Evolutionary conservation across 2,888 invertebrate genomes (phyloP).

Genomic region (Ennomos erosarius): DNA sequence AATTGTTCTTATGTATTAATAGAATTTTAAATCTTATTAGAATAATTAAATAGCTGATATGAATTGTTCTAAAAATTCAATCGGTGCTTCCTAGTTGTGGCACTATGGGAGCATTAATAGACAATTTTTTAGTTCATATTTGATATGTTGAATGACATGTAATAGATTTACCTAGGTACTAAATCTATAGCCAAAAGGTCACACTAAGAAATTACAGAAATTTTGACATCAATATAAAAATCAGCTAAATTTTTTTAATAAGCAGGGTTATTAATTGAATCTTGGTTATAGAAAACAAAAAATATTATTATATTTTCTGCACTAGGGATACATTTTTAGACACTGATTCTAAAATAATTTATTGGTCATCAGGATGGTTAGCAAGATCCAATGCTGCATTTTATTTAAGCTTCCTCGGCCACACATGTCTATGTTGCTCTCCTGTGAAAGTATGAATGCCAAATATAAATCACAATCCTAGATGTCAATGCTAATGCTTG

Average conservation of each 20-base stretch:
- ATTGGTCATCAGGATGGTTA: constrained; percentile 48
- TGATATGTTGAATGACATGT: constrained; percentile 75
- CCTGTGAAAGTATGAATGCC: constrained; percentile 64
- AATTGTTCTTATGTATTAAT: constrained; percentile 6
- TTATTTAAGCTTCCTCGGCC: constrained; percentile 75
- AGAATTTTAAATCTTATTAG: constrained; percentile 3
- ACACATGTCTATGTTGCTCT: constrained; percentile 88
- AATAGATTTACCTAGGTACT: constrained; percentile 50
- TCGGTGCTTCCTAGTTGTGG: constrained; percentile 59
- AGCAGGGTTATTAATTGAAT: constrained; percentile 1
- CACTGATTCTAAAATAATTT: constrained; percentile 19
- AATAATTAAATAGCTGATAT: constrained; percentile 35
- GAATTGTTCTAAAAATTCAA: constrained; percentile 33
- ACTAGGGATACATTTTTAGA: constrained; percentile 12
- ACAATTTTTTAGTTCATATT: constrained; percentile 37
- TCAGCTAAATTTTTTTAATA: no score
- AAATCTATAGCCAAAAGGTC: constrained; percentile 40
- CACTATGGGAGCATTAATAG: constrained; percentile 62
- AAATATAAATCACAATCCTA: no score
- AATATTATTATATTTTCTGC: constrained; percentile 11
- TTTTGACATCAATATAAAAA: no score
- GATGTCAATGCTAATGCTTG: no score
- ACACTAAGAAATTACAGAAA: no score
- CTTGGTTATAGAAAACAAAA: constrained; percentile 22
- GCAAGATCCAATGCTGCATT: constrained; percentile 51